Conservation (phyloP, 2,113 vertebrate species). For the Tenrec ecaudatus region DNA sequence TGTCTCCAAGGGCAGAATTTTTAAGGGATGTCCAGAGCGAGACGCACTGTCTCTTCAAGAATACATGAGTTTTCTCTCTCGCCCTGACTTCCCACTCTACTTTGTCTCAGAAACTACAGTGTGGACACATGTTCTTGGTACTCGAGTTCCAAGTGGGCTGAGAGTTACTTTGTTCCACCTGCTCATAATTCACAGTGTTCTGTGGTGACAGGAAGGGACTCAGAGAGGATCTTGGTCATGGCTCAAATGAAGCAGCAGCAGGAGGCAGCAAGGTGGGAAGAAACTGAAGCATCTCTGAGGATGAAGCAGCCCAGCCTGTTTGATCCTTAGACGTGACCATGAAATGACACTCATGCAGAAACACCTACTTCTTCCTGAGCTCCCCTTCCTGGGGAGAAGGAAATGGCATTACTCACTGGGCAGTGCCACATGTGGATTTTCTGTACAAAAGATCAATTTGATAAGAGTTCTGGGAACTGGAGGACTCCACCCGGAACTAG, state of each 20-base stretch:
- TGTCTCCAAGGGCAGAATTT: not conserved
- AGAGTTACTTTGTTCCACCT: not conserved
- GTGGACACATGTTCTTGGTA: too few relatives aligned
- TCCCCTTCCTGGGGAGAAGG: not conserved
- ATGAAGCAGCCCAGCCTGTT: not conserved
- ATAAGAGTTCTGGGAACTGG: slow-evolving; percentile 6
- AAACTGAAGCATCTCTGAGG: not conserved
- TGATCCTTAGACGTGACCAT: not conserved
- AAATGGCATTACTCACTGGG: not conserved
- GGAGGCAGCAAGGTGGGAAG: too few relatives aligned
- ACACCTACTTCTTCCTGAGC: not conserved
- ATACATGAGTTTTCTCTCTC: not conserved
- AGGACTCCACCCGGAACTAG: not conserved
- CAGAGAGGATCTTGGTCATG: not conserved
- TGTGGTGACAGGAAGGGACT: not conserved
- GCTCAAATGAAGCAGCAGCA: not conserved
- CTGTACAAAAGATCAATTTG: not conserved
- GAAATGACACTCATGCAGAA: not conserved
- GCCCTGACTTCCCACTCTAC: not conserved
- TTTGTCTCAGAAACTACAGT: not conserved
- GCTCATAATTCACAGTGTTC: not conserved
- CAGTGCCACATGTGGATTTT: not conserved
- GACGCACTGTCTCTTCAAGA: not conserved
- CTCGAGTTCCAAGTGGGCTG: not conserved
- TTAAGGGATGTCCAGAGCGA: not conserved